Conservation (phyloP, 1,140 invertebrate genomes). For the Mercenaria mercenaria region DNA sequence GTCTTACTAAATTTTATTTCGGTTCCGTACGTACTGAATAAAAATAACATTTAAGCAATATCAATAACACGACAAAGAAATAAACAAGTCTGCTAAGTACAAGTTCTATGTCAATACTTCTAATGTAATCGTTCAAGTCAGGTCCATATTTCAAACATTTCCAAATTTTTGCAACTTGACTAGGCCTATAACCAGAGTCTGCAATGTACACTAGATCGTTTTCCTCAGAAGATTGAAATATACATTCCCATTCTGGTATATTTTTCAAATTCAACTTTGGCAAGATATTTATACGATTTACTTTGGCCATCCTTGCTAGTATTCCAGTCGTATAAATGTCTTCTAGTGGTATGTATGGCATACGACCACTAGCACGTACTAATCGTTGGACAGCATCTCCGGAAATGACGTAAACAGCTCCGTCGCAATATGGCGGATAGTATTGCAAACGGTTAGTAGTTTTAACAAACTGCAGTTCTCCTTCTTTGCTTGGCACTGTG, state of each 20-base stretch:
- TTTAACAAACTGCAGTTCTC: conserved; percentile 45
- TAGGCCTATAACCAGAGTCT: not conserved
- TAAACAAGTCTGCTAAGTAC: no score
- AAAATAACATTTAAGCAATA: no score
- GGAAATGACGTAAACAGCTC: conserved; percentile 83
- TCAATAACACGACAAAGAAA: no score
- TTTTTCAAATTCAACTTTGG: not conserved
- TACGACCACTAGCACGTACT: conserved; percentile 71
- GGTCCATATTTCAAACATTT: conserved; percentile 20
- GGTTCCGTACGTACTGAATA: no score
- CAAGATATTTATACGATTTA: conserved; percentile 51
- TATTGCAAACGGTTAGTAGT: conserved; percentile 56
- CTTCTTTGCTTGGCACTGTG: conserved; percentile 18
- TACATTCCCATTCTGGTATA: conserved; percentile 19
- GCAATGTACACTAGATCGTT: not conserved
- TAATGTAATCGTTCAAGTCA: not conserved
- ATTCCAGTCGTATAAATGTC: conserved; percentile 84
- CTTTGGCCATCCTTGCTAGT: conserved; percentile 31
- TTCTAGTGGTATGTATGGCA: conserved; percentile 80
- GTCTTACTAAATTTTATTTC: no score
- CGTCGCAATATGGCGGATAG: conserved; percentile 81
- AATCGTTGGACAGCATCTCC: conserved; percentile 76
- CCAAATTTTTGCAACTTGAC: not conserved
- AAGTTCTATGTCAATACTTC: not conserved
- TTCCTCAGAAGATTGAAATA: not conserved